Percentiles rank a stretch among this genome's conserved stretches.
These are phyloP conservation scores for Myotis brandtii DNA, from an alignment of 2,113 vertebrate genomes.

Conservation along the genomic window DNA sequence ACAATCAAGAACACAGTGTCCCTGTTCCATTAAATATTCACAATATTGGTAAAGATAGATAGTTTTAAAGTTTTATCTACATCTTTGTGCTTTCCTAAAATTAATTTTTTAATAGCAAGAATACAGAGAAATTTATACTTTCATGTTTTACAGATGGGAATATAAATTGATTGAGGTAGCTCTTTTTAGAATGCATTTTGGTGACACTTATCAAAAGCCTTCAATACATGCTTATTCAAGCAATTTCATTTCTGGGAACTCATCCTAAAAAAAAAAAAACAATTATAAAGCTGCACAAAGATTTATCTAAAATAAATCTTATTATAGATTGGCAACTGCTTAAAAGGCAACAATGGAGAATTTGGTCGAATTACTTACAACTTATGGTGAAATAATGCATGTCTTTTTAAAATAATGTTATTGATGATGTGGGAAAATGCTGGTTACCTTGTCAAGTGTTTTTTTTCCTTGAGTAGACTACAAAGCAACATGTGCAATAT, in stretches of 20 bases:
- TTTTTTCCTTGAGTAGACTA: not conserved
- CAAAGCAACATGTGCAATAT: not conserved
- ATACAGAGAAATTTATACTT: constrained; percentile 10
- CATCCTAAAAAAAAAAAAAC: not conserved
- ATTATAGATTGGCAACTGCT: constrained; percentile 9
- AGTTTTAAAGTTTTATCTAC: constrained; percentile 13
- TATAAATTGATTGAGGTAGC: constrained; percentile 29
- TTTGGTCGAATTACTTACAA: constrained; percentile 17
- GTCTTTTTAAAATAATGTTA: not conserved
- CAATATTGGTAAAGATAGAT: not conserved
- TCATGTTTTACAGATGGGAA: not conserved
- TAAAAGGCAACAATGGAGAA: constrained; percentile 8
- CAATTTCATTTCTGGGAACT: constrained; percentile 55
- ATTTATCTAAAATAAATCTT: constrained; percentile 17
- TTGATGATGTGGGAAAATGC: not conserved
- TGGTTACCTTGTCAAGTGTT: not conserved
- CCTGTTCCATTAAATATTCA: not conserved
- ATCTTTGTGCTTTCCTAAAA: constrained; percentile 23
- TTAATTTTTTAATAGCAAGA: constrained; percentile 61
- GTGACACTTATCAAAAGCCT: constrained; percentile 45
- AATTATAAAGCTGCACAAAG: not conserved
- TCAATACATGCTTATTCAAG: constrained; percentile 44
- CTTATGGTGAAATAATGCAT: not conserved
- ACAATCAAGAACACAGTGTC: not conserved
- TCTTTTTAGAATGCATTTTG: not conserved